Conservation (phyloP, 2,797 vertebrate species). For the Aldrovandia affinis region DNA sequence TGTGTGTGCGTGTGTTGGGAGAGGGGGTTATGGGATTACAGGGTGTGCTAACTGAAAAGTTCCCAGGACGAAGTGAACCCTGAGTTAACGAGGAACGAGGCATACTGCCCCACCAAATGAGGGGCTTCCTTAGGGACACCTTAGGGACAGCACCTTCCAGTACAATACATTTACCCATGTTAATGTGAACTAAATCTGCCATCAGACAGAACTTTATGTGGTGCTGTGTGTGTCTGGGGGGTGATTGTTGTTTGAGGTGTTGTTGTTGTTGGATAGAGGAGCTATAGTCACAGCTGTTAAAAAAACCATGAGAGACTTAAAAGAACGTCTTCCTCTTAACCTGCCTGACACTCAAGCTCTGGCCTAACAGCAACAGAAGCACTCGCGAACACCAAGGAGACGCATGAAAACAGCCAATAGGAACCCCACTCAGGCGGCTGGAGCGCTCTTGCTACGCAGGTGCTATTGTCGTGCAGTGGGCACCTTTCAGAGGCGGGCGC, state of each 20-base stretch:
- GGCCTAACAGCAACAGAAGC: background rate
- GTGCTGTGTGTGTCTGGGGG: background rate
- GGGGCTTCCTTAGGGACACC: too few relatives aligned
- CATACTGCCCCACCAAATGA: background rate
- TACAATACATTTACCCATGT: background rate
- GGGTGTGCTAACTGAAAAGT: background rate
- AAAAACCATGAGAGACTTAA: background rate
- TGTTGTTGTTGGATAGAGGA: background rate
- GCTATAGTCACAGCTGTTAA: background rate
- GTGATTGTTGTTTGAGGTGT: background rate
- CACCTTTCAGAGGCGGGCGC: background rate
- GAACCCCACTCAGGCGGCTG: background rate
- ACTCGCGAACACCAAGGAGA: background rate
- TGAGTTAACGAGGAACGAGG: background rate
- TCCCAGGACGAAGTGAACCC: background rate
- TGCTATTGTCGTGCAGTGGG: background rate
- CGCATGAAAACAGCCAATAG: background rate
- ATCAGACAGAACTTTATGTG: background rate
- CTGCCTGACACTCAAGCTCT: background rate
- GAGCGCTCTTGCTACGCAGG: background rate
- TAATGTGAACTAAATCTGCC: background rate
- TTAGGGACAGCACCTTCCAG: background rate
- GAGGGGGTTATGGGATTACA: background rate
- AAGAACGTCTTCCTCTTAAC: background rate
- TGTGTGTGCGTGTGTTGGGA: background rate